Evolutionary conservation across 92 coral and sea anemone genomes (phyloP), one percentile per base, ranked within the genome.

Genomic region (Bergia puertoricense): DNA sequence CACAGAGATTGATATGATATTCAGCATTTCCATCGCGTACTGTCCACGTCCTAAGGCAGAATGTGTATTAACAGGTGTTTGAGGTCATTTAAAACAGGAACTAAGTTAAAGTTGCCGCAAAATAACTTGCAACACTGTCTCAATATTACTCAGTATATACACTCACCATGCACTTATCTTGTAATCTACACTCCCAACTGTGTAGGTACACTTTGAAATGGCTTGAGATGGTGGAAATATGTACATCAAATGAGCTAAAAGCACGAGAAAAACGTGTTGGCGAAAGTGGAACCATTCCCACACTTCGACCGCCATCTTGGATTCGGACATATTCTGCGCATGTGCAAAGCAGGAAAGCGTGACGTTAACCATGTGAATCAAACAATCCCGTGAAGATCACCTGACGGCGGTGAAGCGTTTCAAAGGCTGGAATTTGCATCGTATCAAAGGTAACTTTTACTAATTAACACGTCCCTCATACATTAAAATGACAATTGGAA

Each of bases 261-360:
- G 23, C 90, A 88, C 65, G 65, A 69, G 37, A 73, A 71, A 46
- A 79, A 79, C 44, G 74, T 66, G 30, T 37, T 73, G 40, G 44
- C 45, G 89, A 67, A 37, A 91, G 65, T 74, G 81, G 54, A 10
- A 77, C 74, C 83, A 91, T 4, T 72, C 66, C 59, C 42, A 73
- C 93, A 80, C 77, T 67, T 40, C 85, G 54, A 82, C 98, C 96
- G 95, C 98, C 98, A 95, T 95, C 81, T 95, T 95, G 93, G 88
- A 92, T 87, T 82, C 86, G 10, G 59, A 76, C 22, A 51, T 13
- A 18, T 15, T 38, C 23, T n/a, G 88, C 86, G 87, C 96, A 91
- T 93, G 98, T 94, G 94, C 48, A 36, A 1, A 0, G 39, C 1
- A 16, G 45, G 66, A 13, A 45, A 82, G 68, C 76, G 44, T 73